Percentiles rank a stretch among this genome's conserved stretches.
phyloP scores from a whole-genome alignment of 2,113 vertebrate species.

The Dicaeum eximium region DNA sequence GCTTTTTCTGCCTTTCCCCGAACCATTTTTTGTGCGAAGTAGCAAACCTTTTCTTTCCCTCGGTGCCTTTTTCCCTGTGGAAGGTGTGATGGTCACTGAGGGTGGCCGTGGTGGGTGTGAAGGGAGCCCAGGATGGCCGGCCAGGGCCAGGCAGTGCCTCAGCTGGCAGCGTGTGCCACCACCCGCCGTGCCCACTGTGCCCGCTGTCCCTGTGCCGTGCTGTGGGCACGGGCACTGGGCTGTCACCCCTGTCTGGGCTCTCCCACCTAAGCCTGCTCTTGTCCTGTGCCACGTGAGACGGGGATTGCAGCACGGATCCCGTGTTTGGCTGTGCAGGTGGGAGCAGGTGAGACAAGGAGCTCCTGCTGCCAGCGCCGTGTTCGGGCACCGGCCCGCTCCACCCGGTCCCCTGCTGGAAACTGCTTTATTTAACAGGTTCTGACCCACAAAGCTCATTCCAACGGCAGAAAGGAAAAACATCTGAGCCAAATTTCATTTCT shows the following conservation, averaged over 20 bases:
- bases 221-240: background rate
- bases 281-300: background rate
- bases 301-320: background rate
- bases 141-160: background rate
- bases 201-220: background rate
- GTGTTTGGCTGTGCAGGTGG: no score
- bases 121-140: background rate
- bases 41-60: background rate
- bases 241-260: accelerated
- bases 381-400: accelerated
- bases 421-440: background rate
- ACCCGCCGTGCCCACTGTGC: no score
- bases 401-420: accelerated
- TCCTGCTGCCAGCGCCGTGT: background rate
- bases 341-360: background rate
- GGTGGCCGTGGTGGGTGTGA: background rate
- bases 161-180: no score
- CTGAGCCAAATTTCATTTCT: background rate
- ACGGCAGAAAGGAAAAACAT: background rate
- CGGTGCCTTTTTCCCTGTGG: background rate
- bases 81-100: background rate
- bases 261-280: background rate
- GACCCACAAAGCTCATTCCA: background rate
- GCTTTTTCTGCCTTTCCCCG: slow-evolving; percentile 29
- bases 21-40: background rate